These are phyloP conservation scores for Sinocyclocheilus anophthalmus DNA, from an alignment of 2,113 vertebrate genomes.

Conservation along the genomic window DNA sequence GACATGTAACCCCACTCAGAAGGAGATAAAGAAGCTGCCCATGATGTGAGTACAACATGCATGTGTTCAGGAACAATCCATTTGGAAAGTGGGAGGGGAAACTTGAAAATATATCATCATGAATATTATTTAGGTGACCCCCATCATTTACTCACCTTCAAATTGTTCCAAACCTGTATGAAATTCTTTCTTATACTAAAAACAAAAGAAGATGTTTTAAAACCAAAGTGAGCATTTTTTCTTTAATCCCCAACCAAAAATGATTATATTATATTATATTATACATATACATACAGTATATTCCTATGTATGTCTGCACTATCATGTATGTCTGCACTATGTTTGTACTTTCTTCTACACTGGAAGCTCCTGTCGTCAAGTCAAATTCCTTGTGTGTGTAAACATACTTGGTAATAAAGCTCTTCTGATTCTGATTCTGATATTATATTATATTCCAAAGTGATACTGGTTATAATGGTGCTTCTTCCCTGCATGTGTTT, in stretches of 20 bases:
- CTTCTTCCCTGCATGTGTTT: not conserved
- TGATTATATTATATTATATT: not conserved
- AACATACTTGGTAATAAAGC: too few relatives aligned
- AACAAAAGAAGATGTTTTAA: not conserved
- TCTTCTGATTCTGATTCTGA: too few relatives aligned
- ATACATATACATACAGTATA: too few relatives aligned
- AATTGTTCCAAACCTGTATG: not conserved
- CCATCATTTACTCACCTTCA: not conserved
- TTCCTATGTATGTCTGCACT: too few relatives aligned
- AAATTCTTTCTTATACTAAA: not conserved
- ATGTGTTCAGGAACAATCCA: not conserved
- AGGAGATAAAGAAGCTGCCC: conserved; percentile 93
- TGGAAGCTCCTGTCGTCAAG: too few relatives aligned
- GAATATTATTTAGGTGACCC: not conserved
- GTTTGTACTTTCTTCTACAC: too few relatives aligned
- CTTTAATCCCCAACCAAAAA: not conserved
- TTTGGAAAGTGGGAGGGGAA: not conserved
- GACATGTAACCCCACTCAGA: conserved; percentile 89
- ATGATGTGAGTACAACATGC: conserved; percentile 85
- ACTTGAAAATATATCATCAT: not conserved
- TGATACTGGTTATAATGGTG: not conserved
- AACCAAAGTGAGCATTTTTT: not conserved
- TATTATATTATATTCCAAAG: not conserved
- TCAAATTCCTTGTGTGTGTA: too few relatives aligned
- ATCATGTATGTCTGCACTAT: too few relatives aligned